phyloP scores from a whole-genome alignment of 2,797 vertebrate species.

The Esox masquinongy region DNA sequence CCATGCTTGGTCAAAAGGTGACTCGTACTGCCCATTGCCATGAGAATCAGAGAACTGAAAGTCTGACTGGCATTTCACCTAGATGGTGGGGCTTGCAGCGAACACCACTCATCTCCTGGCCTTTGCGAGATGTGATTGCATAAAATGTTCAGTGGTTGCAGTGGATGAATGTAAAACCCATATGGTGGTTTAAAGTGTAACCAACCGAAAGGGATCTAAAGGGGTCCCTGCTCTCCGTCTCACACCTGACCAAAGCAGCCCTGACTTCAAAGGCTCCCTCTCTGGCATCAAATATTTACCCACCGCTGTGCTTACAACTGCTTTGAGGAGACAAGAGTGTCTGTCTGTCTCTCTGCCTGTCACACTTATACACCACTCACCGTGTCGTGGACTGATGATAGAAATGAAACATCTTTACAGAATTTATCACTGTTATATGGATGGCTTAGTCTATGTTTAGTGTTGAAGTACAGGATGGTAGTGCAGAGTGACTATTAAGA shows the following conservation, averaged over 20 bases:
- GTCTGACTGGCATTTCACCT: no score
- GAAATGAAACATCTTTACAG: background rate
- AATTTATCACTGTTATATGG: background rate
- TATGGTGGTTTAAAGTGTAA: background rate
- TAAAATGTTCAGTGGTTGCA: no score
- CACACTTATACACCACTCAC: conserved; percentile 10
- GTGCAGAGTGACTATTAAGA: background rate
- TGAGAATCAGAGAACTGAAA: no score
- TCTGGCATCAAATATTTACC: conserved; percentile 69
- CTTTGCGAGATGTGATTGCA: no score
- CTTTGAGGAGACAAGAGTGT: conserved; percentile 48
- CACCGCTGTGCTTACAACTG: conserved; percentile 62
- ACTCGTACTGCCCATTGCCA: no score
- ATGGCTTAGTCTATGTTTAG: background rate
- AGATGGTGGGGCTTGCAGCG: no score
- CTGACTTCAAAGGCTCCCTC: conserved; percentile 62
- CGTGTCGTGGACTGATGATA: background rate
- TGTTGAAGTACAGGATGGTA: background rate
- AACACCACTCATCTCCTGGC: no score
- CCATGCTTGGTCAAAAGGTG: no score
- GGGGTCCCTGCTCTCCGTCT: conserved; percentile 16
- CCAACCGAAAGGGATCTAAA: conserved; percentile 7
- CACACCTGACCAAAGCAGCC: conserved; percentile 33
- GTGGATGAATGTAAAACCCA: no score
- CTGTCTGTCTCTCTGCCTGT: conserved; percentile 31